These are phyloP conservation scores for Caenorhabditis sp. DNA, from an alignment of 2,888 invertebrate species.

Conservation along the genomic window DNA sequence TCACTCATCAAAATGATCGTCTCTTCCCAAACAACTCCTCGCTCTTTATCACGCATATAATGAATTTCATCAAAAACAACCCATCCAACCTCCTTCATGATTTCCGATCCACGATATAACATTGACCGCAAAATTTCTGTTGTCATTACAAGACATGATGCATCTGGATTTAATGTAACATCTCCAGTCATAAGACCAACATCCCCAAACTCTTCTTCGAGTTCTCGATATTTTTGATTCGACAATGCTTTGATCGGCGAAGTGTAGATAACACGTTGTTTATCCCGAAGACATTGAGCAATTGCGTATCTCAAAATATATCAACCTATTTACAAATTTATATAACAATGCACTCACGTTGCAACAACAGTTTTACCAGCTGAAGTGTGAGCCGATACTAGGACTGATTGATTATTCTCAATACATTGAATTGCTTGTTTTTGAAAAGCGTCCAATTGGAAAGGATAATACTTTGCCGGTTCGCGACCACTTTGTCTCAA, in stretches of 20 bases:
- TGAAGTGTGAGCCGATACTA: conserved; percentile 98
- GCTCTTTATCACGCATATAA: conserved; percentile 98
- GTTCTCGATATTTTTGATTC: conserved; percentile 98
- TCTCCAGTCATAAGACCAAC: conserved; percentile 96
- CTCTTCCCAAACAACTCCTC: conserved; percentile 99
- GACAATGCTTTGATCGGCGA: conserved; percentile 98
- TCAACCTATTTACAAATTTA: neutral
- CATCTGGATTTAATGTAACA: conserved; percentile 97
- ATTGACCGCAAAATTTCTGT: conserved; percentile 99
- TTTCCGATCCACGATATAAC: conserved; percentile 96
- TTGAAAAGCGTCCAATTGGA: conserved; percentile 92
- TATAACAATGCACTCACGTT: conserved; percentile 78
- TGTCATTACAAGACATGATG: conserved; percentile 98
- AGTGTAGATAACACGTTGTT: conserved; percentile 98
- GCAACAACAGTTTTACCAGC: conserved; percentile 98
- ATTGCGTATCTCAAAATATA: conserved; percentile 81
- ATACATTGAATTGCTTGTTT: conserved; percentile 80
- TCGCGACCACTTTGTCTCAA: conserved; percentile 76
- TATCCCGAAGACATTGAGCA: conserved; percentile 88
- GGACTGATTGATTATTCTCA: conserved; percentile 95
- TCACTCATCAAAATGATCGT: conserved; percentile 95
- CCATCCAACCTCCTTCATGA: conserved; percentile 99
- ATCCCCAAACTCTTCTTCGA: conserved; percentile 83
- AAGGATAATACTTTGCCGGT: conserved; percentile 90
- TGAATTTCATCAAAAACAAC: conserved; percentile 99